Base-by-base conservation (phyloP, 2,797 vertebrate species). In the Ctenochaetus hawaiiensis region DNA sequence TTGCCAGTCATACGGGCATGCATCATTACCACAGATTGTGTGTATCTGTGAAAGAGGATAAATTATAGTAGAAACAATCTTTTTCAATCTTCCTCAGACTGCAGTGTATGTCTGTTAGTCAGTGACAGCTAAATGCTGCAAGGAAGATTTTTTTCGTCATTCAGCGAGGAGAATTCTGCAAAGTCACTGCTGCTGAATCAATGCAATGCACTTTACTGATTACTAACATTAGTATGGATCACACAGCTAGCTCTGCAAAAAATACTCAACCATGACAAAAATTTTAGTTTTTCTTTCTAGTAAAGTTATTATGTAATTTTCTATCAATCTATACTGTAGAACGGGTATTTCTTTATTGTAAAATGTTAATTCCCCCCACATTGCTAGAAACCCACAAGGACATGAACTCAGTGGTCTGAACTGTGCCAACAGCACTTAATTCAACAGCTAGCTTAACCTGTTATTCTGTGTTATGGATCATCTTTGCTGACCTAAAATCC, bases 191-290 rank as follows among this genome's bases (percentile, higher is more conserved):
- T 30, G 44, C 64, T 58, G 65, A 81, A 86, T 83, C 70, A 75
- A 73, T 85, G 61, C 67, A 85, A 68, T 75, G 49, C 66, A 84
- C 72, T 87, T 48, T 30, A 62, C 43, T 71, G 53, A 75, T 87
- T 76, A 67, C 65, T 69, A 34, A 63, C 81, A 75, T 44, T 47
- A 41, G 23, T 52, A 80, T 75, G 53, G 84, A 64, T 67, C 67
- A 53, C 45, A 44, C 34, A 10, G 45, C 74, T 12, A 39, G 11
- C 43, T 72, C 39, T 62, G 45, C 78, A 63, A 72, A 83, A 83
- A 62, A 72, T 75, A 74, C 18, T 65, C 69, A 65, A 26, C 23
- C 23, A 23, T 34, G n/a, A 76, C 51, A 22, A 30, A 63, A 41
- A 54, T n/a, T 26, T 54, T 54, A 16, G 3, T 30, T 16, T 26